A percentile compares a stretch with the other conserved stretches of the same genome.
Conservation (phyloP, 2,797 vertebrate species). For the Harpagifer antarcticus region DNA sequence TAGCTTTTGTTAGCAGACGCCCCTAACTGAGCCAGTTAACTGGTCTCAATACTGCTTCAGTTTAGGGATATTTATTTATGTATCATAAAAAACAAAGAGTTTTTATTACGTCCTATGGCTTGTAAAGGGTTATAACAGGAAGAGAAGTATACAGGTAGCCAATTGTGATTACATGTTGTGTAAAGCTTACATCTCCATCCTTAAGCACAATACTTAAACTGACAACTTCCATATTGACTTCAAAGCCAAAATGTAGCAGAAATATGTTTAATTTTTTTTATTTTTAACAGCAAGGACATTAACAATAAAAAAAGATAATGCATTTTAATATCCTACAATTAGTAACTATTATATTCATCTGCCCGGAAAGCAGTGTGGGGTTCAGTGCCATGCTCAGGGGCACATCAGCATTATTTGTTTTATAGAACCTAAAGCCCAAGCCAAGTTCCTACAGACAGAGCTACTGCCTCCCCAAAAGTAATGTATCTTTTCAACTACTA, state of each 20-base stretch:
- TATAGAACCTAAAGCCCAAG: too few species aligned
- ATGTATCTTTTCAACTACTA: not conserved
- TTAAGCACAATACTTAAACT: conserved; percentile 4
- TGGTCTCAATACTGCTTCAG: not conserved
- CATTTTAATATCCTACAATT: too few species aligned
- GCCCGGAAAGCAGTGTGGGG: too few species aligned
- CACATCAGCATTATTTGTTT: too few species aligned
- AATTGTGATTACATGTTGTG: conserved; percentile 1
- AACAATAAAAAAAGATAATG: too few species aligned
- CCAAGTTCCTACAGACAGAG: too few species aligned
- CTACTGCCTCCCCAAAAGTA: too few species aligned
- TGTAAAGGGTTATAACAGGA: not conserved
- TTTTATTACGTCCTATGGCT: not conserved
- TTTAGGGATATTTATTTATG: not conserved
- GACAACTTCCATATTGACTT: not conserved
- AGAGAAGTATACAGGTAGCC: not conserved
- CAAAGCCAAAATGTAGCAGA: not conserved
- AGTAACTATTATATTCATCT: too few species aligned
- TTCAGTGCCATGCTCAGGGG: too few species aligned
- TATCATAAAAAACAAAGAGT: not conserved
- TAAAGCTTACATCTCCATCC: conserved; percentile 5
- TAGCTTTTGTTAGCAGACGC: conserved; percentile 36
- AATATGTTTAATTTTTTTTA: too few species aligned
- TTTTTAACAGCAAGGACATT: too few species aligned
- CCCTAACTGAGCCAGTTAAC: not conserved